A percentile compares a stretch with the other conserved stretches of the same genome.
Evolutionary conservation across 2,113 vertebrate species (phyloP).

Genomic region (Gallinago undulata): DNA sequence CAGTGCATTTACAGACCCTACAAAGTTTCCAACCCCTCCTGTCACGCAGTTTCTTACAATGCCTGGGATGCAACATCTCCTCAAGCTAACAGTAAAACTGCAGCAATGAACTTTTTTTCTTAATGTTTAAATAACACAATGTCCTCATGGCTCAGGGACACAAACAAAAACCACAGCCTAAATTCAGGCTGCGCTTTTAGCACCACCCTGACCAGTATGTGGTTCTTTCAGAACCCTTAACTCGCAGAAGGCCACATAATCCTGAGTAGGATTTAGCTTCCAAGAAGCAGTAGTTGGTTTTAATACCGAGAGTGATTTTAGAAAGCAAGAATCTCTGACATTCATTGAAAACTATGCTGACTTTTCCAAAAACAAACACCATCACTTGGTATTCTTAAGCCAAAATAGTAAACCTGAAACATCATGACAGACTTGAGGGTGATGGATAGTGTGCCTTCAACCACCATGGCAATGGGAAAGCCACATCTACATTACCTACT

Average conservation of each 20-base stretch:
- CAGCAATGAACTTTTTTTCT: not conserved
- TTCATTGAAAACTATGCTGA: conserved; percentile 30
- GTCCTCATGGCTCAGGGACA: not conserved
- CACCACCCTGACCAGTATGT: not conserved
- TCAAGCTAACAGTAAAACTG: not conserved
- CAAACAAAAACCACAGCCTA: conserved; percentile 6
- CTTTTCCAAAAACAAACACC: conserved; percentile 31
- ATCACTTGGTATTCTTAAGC: not conserved
- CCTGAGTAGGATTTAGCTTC: not conserved
- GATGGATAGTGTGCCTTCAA: not conserved
- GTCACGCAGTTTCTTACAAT: not conserved
- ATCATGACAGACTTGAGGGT: not conserved
- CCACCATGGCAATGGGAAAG: not conserved
- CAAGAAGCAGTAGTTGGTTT: not conserved
- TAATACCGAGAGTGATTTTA: not conserved
- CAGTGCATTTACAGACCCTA: not conserved
- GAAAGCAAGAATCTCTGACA: conserved; percentile 26
- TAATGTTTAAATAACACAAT: not conserved
- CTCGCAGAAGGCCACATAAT: not conserved
- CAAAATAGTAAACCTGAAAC: conserved; percentile 12
- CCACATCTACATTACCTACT: not conserved
- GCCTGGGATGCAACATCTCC: not conserved
- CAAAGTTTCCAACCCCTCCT: not conserved
- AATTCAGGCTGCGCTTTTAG: conserved; percentile 1
- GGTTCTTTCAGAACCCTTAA: conserved; percentile 34